Percentiles rank a stretch among this genome's conserved stretches.
phyloP scores from a whole-genome alignment of 2,888 invertebrate genomes.

The Scaptodrosophila latifasciaeformis region DNA sequence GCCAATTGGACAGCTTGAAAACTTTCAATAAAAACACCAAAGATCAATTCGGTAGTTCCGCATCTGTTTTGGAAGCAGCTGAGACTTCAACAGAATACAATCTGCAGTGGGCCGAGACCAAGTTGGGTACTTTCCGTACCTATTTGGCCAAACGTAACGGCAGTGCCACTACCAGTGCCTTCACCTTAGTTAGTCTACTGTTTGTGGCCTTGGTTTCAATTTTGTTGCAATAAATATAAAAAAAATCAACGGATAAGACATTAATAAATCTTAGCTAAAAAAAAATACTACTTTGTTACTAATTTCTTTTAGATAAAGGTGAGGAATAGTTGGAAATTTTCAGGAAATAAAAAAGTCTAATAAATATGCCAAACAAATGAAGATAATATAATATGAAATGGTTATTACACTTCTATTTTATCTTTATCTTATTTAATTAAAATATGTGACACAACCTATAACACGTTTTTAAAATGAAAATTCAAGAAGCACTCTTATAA shows the following conservation, averaged over 20 bases:
- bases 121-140: conserved; percentile 50
- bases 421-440: too few species aligned
- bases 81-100: conserved; percentile 64
- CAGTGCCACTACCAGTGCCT: conserved; percentile 41
- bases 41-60: conserved; percentile 59
- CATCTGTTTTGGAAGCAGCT: conserved; percentile 54
- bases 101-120: conserved; percentile 63
- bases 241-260: not conserved
- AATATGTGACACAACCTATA: too few species aligned
- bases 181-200: conserved; percentile 49
- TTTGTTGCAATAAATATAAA: conserved; percentile 33
- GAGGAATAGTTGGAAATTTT: too few species aligned
- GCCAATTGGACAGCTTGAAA: conserved; percentile 53
- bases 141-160: conserved; percentile 49
- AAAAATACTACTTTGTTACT: too few species aligned
- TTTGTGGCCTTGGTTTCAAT: conserved; percentile 39
- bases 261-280: not conserved
- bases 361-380: too few species aligned
- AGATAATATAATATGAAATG: too few species aligned
- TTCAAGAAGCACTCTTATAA: too few species aligned
- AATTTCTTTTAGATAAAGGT: too few species aligned
- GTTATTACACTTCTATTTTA: too few species aligned
- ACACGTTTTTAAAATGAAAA: too few species aligned
- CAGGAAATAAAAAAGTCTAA: too few species aligned
- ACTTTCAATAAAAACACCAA: conserved; percentile 55